Conservation (phyloP, 2,888 invertebrate species). For the Andrena minutula region DNA sequence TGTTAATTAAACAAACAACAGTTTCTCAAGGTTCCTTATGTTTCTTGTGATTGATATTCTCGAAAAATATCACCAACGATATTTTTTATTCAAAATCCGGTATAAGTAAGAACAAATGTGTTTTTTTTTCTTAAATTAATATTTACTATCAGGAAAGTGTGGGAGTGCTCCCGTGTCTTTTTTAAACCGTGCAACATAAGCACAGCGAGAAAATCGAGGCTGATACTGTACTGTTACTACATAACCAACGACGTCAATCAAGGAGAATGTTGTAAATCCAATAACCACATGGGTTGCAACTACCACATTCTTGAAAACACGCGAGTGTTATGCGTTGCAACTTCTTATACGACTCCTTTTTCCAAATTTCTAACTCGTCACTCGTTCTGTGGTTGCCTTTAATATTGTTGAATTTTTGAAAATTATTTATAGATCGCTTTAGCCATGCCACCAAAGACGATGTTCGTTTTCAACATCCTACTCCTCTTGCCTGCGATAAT, state of each 20-base stretch:
- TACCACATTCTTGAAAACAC: constrained; percentile 37
- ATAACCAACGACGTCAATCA: constrained; percentile 62
- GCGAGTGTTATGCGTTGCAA: constrained; percentile 6
- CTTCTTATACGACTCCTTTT: neutral
- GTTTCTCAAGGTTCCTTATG: neutral
- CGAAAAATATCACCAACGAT: neutral
- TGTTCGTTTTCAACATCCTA: neutral
- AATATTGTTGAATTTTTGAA: neutral
- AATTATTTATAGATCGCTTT: constrained; percentile 20
- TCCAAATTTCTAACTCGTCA: neutral
- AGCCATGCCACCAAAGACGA: neutral
- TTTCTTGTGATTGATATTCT: neutral
- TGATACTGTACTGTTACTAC: constrained; percentile 51
- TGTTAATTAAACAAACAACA: neutral
- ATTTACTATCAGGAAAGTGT: neutral
- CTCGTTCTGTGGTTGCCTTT: too few species aligned
- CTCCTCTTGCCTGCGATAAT: constrained; percentile 8
- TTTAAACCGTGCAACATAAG: neutral
- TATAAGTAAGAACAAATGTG: neutral
- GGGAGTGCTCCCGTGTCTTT: neutral
- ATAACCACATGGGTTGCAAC: constrained; percentile 28
- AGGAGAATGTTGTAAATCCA: constrained; percentile 62
- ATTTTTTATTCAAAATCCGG: too few species aligned
- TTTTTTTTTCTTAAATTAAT: neutral
- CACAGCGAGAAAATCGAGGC: constrained; percentile 38